Conservation (phyloP, 2,113 vertebrate genomes). For the Leptobrachium leishanense region DNA sequence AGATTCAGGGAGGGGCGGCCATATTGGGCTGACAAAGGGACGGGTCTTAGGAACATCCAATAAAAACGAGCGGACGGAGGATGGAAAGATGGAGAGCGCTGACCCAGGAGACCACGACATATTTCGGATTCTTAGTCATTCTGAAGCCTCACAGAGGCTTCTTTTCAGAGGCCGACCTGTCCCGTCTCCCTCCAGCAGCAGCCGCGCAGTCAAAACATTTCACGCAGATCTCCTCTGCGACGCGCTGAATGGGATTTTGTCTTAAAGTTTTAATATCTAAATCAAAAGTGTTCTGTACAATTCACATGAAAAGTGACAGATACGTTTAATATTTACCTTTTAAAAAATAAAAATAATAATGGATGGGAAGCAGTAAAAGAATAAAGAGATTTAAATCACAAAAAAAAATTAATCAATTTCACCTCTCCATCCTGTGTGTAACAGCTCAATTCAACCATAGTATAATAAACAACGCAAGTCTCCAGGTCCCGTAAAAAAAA, state of each 20-base stretch:
- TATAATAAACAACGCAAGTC: not conserved
- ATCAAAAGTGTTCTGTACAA: not conserved
- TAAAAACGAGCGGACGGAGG: not conserved
- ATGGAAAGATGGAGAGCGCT: not conserved
- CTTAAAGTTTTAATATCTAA: not conserved
- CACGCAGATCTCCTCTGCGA: not conserved
- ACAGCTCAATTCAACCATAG: not conserved
- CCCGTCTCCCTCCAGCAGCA: not conserved
- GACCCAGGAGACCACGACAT: conserved; percentile 25
- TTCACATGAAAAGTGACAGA: not conserved
- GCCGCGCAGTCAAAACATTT: conserved; percentile 10
- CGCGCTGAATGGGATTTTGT: not conserved
- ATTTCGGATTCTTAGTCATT: conserved; percentile 27
- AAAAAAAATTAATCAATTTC: not conserved
- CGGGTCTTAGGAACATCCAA: not conserved
- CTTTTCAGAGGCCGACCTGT: conserved; percentile 16
- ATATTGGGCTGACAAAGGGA: not conserved
- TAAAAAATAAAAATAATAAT: not conserved
- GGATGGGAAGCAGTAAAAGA: not conserved
- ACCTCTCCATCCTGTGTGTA: not conserved
- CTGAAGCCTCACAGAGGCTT: conserved; percentile 8
- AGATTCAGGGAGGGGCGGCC: not conserved
- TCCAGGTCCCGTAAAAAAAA: not conserved
- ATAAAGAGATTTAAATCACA: not conserved
- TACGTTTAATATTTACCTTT: not conserved